A percentile compares a stretch with the other conserved stretches of the same genome.
Conservation (phyloP, 2,888 invertebrate species). For the Papilio protenor region DNA sequence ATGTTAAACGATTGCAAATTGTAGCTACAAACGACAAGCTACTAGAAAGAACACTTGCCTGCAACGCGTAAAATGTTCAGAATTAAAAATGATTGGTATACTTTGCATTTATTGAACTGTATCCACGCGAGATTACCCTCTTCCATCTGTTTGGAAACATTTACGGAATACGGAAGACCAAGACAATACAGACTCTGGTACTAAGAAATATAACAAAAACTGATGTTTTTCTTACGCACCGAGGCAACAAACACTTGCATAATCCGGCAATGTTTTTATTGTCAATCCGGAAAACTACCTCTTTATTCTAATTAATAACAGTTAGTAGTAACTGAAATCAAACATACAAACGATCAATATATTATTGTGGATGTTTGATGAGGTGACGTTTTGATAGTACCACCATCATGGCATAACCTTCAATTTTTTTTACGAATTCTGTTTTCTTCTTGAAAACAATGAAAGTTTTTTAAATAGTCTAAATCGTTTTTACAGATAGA, state of each 20-base stretch:
- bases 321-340: neutral
- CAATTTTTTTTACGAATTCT: neutral
- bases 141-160: constrained; percentile 1
- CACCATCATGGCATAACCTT: neutral
- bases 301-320: neutral
- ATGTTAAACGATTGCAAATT: neutral
- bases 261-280: neutral
- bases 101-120: neutral
- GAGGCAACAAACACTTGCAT: neutral
- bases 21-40: neutral
- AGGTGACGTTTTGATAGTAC: neutral
- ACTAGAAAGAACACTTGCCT: neutral
- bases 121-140: neutral
- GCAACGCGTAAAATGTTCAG: constrained; percentile 4
- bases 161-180: constrained; percentile 1
- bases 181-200: constrained; percentile 10
- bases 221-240: neutral
- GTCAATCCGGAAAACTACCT: neutral
- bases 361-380: neutral
- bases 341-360: neutral
- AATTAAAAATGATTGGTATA: neutral
- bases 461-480: neutral
- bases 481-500: neutral
- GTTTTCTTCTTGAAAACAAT: neutral
- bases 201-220: constrained; percentile 8